Base-by-base conservation (phyloP, 2,797 vertebrate genomes). In the Scyliorhinus canicula region DNA sequence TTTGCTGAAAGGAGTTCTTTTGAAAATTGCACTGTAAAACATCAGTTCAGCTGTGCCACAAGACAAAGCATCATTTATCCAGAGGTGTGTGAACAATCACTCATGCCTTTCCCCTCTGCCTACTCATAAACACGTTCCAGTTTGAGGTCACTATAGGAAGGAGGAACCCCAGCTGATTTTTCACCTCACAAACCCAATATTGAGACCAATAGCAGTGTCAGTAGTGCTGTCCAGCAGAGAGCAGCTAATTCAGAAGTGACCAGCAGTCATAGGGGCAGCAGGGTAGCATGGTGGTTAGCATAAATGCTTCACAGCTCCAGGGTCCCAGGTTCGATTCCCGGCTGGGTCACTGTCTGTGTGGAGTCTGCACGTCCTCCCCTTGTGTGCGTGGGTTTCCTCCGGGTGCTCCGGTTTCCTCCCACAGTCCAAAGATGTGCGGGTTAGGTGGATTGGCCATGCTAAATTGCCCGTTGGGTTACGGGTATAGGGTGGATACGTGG, bases 61-160 rank as follows among this genome's bases (percentile, higher is more conserved):
- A 24, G 6, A 63, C 69, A 86, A 44, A 24, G 82, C 95, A 44
- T 84, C 95, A 35, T 82, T 95, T 16, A 28, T 95, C 95, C 40
- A 85, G 8, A 95, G 60, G 95, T 95, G 65, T 16, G 67, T 74
- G 77, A 96, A n/a, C 77, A 95, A 12, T 95, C 12, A 95, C 84
- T 84, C 93, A 86, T 35, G 95, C 44, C 44, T 44, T 24, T 44
- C 3, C 91, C 96, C 94, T 96, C 0, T 82, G 88, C 26, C 88
- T 91, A 65, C 88, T 44, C 60, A 28, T 44, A 91, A 65, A 65
- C 88, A 91, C 88, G 44, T 57, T n/a, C 35, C 12, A 88, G 85
- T 88, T 88, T 65, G 24, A 91, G 88, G 57, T 91, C 60, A 44
- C 57, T 26, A 91, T 63, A 19, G 26, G 57, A 65, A 91, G 60